Percentiles rank a stretch among this genome's conserved stretches.
phyloP scores from a whole-genome alignment of 2,113 vertebrate genomes.

The Dipodomys spectabilis region DNA sequence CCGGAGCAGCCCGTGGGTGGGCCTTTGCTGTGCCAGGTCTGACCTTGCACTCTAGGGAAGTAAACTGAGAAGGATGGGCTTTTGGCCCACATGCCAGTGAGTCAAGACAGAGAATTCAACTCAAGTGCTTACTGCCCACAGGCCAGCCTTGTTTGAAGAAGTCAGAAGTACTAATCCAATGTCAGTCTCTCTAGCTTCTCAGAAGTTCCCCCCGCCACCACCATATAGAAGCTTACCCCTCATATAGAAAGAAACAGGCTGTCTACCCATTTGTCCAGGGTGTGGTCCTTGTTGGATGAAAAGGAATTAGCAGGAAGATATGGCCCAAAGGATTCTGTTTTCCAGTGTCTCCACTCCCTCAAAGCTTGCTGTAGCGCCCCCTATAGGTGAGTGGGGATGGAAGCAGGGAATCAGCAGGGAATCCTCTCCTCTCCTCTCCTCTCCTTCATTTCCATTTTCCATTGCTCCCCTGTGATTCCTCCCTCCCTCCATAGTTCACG shows the following conservation, averaged over 20 bases:
- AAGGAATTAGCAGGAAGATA: background rate
- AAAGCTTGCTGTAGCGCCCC: background rate
- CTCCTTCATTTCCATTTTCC: background rate
- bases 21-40: background rate
- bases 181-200: background rate
- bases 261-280: background rate
- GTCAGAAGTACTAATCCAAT: background rate
- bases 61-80: background rate
- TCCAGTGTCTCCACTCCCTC: background rate
- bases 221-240: too few species aligned
- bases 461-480: background rate
- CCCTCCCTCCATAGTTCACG: fast-evolving
- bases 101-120: background rate
- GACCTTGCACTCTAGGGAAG: background rate
- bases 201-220: background rate
- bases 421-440: too few species aligned
- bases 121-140: background rate
- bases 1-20: background rate
- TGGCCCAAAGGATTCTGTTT: background rate
- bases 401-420: background rate
- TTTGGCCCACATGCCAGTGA: background rate
- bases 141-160: background rate
- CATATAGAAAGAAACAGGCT: background rate
- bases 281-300: background rate
- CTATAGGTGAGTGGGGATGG: background rate